Conservation (phyloP, 2,888 invertebrate species). For the Ganaspis brasiliensis region DNA sequence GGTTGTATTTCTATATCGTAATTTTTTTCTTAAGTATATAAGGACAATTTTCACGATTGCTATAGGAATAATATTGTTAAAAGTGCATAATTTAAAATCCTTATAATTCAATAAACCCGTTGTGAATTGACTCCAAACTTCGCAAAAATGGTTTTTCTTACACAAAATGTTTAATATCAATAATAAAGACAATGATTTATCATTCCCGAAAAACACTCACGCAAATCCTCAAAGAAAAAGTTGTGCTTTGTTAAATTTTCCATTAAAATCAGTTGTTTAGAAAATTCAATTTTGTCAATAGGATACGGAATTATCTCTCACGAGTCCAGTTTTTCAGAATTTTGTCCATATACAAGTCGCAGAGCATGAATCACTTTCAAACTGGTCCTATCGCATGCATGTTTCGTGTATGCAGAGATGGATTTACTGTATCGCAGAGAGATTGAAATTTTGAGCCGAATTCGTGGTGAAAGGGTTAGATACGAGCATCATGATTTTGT, state of each 20-base stretch:
- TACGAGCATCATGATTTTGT: not conserved
- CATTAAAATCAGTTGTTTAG: not conserved
- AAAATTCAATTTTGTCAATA: constrained; percentile 9
- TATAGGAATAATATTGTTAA: too few species aligned
- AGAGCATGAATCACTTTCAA: constrained; percentile 15
- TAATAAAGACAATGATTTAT: too few species aligned
- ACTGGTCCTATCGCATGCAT: constrained; percentile 28
- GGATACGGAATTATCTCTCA: constrained; percentile 3
- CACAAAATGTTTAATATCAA: too few species aligned
- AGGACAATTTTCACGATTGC: too few species aligned
- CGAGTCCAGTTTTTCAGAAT: constrained; percentile 13
- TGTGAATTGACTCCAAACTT: too few species aligned
- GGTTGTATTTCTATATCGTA: too few species aligned
- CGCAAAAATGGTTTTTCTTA: too few species aligned
- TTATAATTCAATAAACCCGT: too few species aligned
- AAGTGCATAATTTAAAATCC: too few species aligned
- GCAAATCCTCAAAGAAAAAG: too few species aligned
- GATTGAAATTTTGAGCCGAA: constrained; percentile 5
- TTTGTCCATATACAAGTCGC: constrained; percentile 7
- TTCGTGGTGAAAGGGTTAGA: not conserved
- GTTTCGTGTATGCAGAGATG: not conserved
- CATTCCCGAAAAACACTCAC: too few species aligned
- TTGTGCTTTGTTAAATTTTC: not conserved
- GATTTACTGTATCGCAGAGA: not conserved
- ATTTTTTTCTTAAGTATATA: too few species aligned